A percentile compares a stretch with the other conserved stretches of the same genome.
These are phyloP conservation scores for Hycleus phaleratus DNA, from an alignment of 1,140 invertebrate genomes.

Conservation along the genomic window DNA sequence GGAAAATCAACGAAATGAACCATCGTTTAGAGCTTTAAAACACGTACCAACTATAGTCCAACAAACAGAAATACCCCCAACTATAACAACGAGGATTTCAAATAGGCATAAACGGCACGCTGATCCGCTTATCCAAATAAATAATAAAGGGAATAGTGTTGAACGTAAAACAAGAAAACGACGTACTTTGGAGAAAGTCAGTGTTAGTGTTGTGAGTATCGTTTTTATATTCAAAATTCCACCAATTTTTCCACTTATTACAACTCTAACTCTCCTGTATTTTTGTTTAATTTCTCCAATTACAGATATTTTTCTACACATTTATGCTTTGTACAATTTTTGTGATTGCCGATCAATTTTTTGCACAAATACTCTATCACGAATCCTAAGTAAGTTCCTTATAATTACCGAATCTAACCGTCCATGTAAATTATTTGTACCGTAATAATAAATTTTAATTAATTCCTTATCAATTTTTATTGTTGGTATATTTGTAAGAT, in stretches of 20 bases:
- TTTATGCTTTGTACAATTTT: no score
- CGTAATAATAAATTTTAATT: no score
- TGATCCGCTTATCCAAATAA: conserved; percentile 12
- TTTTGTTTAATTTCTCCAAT: not conserved
- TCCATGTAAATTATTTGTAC: no score
- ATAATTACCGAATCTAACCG: no score
- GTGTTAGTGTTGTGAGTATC: conserved; percentile 22
- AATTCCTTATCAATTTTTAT: no score
- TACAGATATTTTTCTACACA: no score
- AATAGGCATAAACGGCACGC: conserved; percentile 32
- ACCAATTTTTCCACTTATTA: not conserved
- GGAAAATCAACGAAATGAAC: conserved; percentile 26
- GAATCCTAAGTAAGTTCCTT: no score
- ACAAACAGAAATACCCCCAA: conserved; percentile 1
- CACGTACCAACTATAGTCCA: not conserved
- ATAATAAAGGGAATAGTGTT: conserved; percentile 19
- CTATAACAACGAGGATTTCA: conserved; percentile 20
- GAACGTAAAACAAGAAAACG: conserved; percentile 45
- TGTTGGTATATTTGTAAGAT: no score
- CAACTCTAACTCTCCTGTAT: no score
- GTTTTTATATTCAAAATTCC: not conserved
- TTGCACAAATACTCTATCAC: no score
- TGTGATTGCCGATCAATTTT: no score
- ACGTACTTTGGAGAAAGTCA: conserved; percentile 49
- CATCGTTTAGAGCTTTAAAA: conserved; percentile 24